Percentiles rank a stretch among this genome's conserved stretches.
Conservation (phyloP, 2,113 vertebrate species). For the Siniperca knerii region DNA sequence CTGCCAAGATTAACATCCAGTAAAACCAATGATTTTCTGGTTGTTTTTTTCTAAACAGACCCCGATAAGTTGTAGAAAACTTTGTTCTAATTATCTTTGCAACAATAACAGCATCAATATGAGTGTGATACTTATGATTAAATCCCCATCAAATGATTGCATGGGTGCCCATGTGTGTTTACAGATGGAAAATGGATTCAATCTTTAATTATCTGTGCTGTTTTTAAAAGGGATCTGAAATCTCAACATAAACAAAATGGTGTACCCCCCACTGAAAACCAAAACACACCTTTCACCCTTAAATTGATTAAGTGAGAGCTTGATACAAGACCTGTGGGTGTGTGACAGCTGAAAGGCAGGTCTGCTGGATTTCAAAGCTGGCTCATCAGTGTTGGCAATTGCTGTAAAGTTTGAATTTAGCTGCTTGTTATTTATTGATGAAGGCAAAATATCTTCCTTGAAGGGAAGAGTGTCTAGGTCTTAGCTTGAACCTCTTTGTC, state of each 20-base stretch:
- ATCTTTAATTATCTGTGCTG: constrained; percentile 47
- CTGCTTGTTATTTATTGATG: constrained; percentile 67
- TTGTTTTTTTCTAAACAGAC: neutral
- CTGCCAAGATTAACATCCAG: neutral
- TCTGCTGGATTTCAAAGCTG: neutral
- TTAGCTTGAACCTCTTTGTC: constrained; percentile 27
- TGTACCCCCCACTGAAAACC: constrained; percentile 17
- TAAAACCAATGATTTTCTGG: neutral
- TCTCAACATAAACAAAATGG: constrained; percentile 45
- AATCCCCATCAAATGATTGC: neutral
- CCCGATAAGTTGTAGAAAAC: neutral
- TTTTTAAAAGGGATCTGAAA: constrained; percentile 52
- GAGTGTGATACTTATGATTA: neutral
- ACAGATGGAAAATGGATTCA: constrained; percentile 8
- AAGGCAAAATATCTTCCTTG: constrained; percentile 28
- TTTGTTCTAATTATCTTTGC: neutral
- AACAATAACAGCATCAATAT: neutral
- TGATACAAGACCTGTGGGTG: neutral
- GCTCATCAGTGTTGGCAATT: neutral
- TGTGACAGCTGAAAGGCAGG: constrained; percentile 29
- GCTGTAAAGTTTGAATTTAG: constrained; percentile 35
- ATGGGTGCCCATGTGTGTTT: neutral
- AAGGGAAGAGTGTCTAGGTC: neutral
- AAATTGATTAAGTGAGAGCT: constrained; percentile 12
- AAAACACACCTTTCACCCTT: constrained; percentile 58